Percentiles rank a stretch among this genome's conserved stretches.
phyloP scores from a whole-genome alignment of 2,113 vertebrate genomes.

The Hippocampus barbouri region DNA sequence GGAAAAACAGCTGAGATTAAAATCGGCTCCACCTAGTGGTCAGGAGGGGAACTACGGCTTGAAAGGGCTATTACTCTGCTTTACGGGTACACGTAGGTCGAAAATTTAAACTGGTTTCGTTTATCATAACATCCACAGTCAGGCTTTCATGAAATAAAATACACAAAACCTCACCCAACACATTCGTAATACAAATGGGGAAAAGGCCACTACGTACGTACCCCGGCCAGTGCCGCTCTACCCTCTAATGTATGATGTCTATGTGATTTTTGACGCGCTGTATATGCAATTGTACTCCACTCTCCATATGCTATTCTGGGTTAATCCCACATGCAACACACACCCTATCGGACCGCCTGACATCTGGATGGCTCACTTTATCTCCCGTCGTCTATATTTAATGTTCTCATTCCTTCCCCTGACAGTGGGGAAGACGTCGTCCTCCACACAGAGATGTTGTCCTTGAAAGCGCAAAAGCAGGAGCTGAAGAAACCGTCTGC shows the following conservation, averaged over 20 bases:
- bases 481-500: background rate
- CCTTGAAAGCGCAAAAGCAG: background rate
- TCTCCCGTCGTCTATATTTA: constrained; percentile 41
- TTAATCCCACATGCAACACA: background rate
- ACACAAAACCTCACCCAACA: no score
- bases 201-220: no score
- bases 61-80: no score
- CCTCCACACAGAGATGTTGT: background rate
- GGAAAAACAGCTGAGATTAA: no score
- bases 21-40: no score
- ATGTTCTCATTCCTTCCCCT: constrained; percentile 40
- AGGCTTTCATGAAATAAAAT: no score
- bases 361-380: constrained; percentile 31
- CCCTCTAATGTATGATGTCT: background rate
- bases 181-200: no score
- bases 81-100: no score
- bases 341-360: constrained; percentile 5
- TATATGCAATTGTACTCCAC: background rate
- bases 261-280: background rate
- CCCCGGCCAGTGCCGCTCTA: no score
- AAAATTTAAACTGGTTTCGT: no score
- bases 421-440: background rate
- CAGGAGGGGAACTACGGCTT: no score
- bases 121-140: no score
- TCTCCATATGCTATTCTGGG: background rate